Evolutionary conservation across 2,797 vertebrate species (phyloP).

Genomic region (Anisognathus igniventris): DNA sequence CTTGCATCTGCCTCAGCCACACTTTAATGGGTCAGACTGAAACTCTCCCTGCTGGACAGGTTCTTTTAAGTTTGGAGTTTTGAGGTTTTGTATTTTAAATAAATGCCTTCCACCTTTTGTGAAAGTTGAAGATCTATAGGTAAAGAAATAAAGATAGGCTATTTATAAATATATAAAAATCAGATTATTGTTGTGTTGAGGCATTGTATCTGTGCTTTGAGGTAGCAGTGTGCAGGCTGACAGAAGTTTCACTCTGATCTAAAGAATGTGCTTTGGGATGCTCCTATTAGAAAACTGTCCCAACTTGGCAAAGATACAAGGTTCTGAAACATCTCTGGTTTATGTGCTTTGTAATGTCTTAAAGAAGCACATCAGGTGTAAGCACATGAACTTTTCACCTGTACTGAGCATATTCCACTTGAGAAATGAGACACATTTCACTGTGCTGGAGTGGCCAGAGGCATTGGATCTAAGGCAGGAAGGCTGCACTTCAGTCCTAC

Average conservation of each 20-base stretch:
- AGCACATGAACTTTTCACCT: background rate
- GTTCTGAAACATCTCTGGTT: background rate
- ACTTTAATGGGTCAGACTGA: background rate
- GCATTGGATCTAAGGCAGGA: background rate
- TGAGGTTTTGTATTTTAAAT: background rate
- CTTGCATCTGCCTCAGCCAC: background rate
- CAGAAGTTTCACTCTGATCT: background rate
- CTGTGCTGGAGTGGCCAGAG: background rate
- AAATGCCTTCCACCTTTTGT: background rate
- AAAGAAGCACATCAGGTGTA: background rate
- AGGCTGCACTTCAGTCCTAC: accelerated
- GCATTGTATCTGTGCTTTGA: background rate
- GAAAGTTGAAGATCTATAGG: background rate
- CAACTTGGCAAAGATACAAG: background rate
- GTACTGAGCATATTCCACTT: background rate
- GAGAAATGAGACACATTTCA: background rate
- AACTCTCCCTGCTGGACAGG: background rate
- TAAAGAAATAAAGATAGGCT: background rate
- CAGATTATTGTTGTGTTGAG: background rate
- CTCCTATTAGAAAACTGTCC: background rate
- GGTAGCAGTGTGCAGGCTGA: background rate
- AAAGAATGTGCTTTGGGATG: background rate
- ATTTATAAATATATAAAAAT: background rate
- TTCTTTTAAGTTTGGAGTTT: background rate
- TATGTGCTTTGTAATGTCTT: background rate